Conservation (phyloP, 2,113 vertebrate genomes). For the Microcebus murinus region DNA sequence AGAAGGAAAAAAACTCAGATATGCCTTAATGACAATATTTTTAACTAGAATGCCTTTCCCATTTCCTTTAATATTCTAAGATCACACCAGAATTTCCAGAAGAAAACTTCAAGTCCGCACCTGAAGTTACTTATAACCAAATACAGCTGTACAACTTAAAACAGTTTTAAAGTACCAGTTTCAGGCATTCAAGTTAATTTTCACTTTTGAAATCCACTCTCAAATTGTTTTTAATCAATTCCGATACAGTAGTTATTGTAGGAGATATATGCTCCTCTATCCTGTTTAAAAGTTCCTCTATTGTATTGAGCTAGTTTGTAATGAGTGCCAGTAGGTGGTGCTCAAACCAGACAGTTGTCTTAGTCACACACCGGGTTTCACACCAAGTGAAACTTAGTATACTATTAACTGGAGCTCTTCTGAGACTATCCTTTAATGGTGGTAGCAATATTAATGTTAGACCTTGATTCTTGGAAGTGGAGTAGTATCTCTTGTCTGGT, state of each 20-base stretch:
- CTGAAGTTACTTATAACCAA: neutral
- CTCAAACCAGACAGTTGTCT: neutral
- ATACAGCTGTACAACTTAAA: neutral
- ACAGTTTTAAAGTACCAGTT: neutral
- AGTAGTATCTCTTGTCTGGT: too few species aligned
- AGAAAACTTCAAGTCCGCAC: neutral
- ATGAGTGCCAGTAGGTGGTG: constrained; percentile 47
- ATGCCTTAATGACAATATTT: neutral
- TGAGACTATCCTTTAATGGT: neutral
- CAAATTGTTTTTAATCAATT: neutral
- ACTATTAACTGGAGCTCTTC: neutral
- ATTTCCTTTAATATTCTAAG: neutral
- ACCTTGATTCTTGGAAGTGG: neutral
- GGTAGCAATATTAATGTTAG: neutral
- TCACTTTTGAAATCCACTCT: neutral
- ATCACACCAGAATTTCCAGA: neutral
- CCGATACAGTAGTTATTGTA: neutral
- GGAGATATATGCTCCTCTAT: neutral
- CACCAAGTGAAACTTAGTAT: neutral
- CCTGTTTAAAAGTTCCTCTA: neutral
- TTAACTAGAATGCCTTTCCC: neutral
- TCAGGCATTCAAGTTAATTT: neutral
- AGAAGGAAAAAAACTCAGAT: neutral
- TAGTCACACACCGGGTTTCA: neutral
- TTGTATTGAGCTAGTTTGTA: neutral